Base-by-base conservation (phyloP, 2,113 vertebrate species). In the Cinclus mexicanus region DNA sequence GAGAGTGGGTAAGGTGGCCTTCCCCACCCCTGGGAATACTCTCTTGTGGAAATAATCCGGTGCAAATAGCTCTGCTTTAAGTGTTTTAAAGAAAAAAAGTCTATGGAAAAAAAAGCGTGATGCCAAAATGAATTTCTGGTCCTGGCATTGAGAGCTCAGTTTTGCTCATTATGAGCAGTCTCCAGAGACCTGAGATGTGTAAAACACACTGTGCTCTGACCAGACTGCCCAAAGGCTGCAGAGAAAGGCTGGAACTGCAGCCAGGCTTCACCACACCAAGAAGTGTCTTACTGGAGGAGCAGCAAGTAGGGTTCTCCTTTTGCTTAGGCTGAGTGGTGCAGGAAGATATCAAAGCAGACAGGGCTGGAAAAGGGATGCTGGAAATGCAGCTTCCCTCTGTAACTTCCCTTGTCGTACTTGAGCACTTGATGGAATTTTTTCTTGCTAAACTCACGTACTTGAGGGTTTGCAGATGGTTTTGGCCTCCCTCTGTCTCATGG, bases 1-100 rank as follows among this genome's bases (percentile, higher is more conserved):
- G 99, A 98, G 83, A 99, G 99, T 93, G 99, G 99, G 99, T 99
- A 98, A 97, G 79, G 70, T 7, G 20, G 12, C 33, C 1, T 37
- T 39, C 68, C 37, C 53, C 37, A 11, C 26, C 44, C 71, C 60
- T 47, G 63, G 11, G 10, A 29, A n/a, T 3, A 22, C 1, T 2
- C 15, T 1, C 7, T 4, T 9, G 28, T 8, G 79, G 31, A 55
- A 46, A 29, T 23, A 24, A 52, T 26, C 41, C 7, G 15, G 5
- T 46, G 23, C 47, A 42, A 92, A 53, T 2, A 18, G 49, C 29
- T 82, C 57, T 71, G 72, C 28, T 65, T 71, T n/a, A 14, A 3
- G 5, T 1, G 3, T 18, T 59, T 82, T 3, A 20, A 59, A 53
- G 22, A 4, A 20, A 57, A 57, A 52, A 33, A 35, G 23, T 2